phyloP scores from a whole-genome alignment of 2,888 invertebrate species.

The Drosophila trichaetosa region DNA sequence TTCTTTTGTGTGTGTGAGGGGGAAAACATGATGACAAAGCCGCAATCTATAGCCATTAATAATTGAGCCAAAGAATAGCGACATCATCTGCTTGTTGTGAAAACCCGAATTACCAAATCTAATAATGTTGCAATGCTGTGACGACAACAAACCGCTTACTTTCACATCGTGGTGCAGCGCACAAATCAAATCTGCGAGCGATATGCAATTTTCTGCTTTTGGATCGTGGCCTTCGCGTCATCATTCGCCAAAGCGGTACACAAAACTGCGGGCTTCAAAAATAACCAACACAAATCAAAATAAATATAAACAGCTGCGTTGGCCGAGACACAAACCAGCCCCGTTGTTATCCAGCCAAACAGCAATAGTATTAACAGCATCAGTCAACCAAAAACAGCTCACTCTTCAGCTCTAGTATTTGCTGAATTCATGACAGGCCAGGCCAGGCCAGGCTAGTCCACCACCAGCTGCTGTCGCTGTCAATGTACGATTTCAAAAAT shows the following conservation, averaged over 20 bases:
- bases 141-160: constrained; percentile 54
- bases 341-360: constrained; percentile 19
- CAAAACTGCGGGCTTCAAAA: constrained; percentile 28
- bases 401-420: constrained; percentile 31
- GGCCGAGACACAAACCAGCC: constrained; percentile 19
- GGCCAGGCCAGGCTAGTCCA: neutral
- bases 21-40: constrained; percentile 25
- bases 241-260: constrained; percentile 28
- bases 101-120: constrained; percentile 42
- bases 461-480: constrained; percentile 26
- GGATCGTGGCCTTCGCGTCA: constrained; percentile 60
- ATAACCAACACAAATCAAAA: constrained; percentile 4
- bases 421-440: constrained; percentile 33
- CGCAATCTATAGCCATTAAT: constrained; percentile 27
- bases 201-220: constrained; percentile 47
- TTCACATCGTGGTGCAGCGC: constrained; percentile 49
- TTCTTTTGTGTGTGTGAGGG: constrained; percentile 5
- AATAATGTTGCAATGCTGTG: constrained; percentile 8
- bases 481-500: constrained; percentile 30
- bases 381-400: constrained; percentile 39
- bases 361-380: constrained; percentile 35
- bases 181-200: constrained; percentile 45
- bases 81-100: constrained; percentile 39
- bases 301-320: constrained; percentile 24
- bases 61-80: constrained; percentile 63